These are phyloP conservation scores for Dolichopus griseipennis DNA, from an alignment of 2,888 invertebrate species.

Conservation along the genomic window DNA sequence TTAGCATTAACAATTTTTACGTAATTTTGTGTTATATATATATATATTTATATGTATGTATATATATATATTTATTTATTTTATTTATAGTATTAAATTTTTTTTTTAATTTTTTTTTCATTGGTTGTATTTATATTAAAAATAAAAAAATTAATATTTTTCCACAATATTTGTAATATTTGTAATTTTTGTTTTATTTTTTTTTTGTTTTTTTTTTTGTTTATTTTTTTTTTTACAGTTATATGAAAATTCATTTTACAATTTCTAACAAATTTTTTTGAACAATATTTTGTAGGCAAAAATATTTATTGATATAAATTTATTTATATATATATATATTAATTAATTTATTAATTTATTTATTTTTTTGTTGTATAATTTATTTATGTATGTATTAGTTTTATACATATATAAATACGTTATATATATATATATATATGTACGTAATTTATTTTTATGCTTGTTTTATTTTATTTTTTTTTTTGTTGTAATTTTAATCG, in stretches of 20 bases:
- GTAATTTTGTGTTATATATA: neutral
- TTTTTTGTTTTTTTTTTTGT: neutral
- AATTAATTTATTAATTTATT: no score
- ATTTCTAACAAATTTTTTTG: neutral
- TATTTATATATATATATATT: no score
- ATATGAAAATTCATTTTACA: neutral
- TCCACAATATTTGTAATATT: neutral
- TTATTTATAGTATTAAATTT: neutral
- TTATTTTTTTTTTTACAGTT: neutral
- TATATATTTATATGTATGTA: neutral
- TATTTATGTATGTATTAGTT: no score
- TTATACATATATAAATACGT: no score
- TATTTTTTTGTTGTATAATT: no score
- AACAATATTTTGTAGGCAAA: neutral
- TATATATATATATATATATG: no score
- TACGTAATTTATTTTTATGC: no score
- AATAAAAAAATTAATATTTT: neutral
- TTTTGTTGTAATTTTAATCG: no score
- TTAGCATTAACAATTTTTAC: conserved; percentile 6
- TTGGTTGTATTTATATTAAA: neutral
- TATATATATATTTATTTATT: no score
- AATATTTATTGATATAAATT: neutral
- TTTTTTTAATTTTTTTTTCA: neutral
- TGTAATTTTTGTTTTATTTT: no score
- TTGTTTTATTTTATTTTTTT: no score